These are phyloP conservation scores for Germaria angustata DNA, from an alignment of 2,888 invertebrate species.

Conservation along the genomic window DNA sequence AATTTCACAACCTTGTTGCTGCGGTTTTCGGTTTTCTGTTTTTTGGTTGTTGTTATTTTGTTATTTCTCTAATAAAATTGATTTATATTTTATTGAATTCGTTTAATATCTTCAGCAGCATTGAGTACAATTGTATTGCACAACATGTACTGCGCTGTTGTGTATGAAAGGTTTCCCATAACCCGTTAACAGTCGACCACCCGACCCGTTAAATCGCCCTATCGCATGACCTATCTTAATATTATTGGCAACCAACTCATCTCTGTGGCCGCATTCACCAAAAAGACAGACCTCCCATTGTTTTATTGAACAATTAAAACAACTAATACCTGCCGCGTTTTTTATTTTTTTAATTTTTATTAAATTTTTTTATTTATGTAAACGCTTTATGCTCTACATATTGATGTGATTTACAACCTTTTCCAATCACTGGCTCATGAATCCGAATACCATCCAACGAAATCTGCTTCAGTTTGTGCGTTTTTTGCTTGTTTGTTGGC, in stretches of 20 bases:
- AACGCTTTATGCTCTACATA: slow-evolving; percentile 63
- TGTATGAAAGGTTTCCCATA: slow-evolving; percentile 48
- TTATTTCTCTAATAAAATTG: slow-evolving; percentile 62
- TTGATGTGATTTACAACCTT: slow-evolving; percentile 68
- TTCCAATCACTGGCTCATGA: slow-evolving; percentile 49
- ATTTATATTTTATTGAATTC: slow-evolving; percentile 63
- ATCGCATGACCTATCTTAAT: slow-evolving; percentile 63
- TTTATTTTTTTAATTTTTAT: slow-evolving; percentile 34
- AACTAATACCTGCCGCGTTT: slow-evolving; percentile 67
- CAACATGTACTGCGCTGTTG: background rate
- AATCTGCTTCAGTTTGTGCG: slow-evolving; percentile 52
- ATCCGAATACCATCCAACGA: background rate
- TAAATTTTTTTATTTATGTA: slow-evolving; percentile 9
- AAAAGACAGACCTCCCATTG: slow-evolving; percentile 74
- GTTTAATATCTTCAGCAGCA: slow-evolving; percentile 19
- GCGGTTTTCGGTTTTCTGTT: background rate
- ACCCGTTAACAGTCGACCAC: slow-evolving; percentile 42
- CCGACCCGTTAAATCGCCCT: slow-evolving; percentile 17
- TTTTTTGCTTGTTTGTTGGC: slow-evolving; percentile 28
- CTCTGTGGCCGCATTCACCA: background rate
- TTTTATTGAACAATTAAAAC: slow-evolving; percentile 76
- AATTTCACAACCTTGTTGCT: slow-evolving; percentile 52
- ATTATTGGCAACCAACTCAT: slow-evolving; percentile 6
- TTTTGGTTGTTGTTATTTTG: background rate
- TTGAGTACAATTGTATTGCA: slow-evolving; percentile 2